These are phyloP conservation scores for Pollenia amentaria DNA, from an alignment of 2,888 invertebrate genomes.

Conservation along the genomic window DNA sequence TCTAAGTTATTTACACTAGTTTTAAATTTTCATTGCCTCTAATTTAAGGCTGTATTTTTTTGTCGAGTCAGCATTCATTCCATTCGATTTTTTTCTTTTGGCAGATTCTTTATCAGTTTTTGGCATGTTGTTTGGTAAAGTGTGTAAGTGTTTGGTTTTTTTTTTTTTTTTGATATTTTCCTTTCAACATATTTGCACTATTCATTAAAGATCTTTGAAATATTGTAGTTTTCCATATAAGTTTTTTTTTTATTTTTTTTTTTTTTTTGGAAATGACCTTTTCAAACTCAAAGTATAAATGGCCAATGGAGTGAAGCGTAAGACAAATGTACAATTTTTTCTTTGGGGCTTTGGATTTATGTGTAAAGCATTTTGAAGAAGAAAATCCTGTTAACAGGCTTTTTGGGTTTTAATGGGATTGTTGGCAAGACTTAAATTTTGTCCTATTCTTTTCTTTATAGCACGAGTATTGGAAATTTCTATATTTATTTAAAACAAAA, in stretches of 20 bases:
- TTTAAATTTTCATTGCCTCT: conserved; percentile 20
- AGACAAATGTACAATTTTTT: background rate
- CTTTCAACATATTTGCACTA: conserved; percentile 36
- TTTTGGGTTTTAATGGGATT: background rate
- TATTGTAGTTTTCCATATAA: conserved; percentile 4
- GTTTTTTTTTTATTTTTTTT: no score
- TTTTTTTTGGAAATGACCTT: conserved; percentile 30
- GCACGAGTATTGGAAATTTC: no score
- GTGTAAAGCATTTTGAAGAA: background rate
- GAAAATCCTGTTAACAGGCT: background rate
- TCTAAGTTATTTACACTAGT: background rate
- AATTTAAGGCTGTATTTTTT: conserved; percentile 4
- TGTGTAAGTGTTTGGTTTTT: conserved; percentile 9
- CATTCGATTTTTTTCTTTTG: conserved; percentile 26
- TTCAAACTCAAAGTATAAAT: conserved; percentile 5
- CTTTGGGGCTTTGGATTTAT: background rate
- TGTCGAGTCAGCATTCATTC: conserved; percentile 30
- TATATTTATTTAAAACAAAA: no score
- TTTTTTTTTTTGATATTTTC: conserved; percentile 20
- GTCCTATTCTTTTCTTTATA: no score
- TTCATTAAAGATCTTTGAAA: conserved; percentile 26
- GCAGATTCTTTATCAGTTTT: conserved; percentile 32
- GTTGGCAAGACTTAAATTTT: background rate
- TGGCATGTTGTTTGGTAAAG: conserved; percentile 39
- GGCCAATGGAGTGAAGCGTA: conserved; percentile 34